These are phyloP conservation scores for Xanthia togata DNA, from an alignment of 2,888 invertebrate species.

Conservation along the genomic window DNA sequence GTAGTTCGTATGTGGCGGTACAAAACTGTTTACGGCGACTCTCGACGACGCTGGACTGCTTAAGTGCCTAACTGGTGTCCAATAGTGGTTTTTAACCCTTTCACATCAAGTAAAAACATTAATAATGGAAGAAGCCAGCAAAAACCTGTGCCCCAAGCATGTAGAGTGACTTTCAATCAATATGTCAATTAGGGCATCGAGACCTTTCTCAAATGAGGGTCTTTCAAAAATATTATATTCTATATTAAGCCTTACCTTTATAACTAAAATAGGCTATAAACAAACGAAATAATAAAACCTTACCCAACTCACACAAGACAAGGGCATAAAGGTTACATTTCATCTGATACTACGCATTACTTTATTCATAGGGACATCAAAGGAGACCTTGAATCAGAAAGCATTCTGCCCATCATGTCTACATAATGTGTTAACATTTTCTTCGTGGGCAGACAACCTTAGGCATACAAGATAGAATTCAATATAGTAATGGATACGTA, in stretches of 20 bases:
- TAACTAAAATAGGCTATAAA: constrained; percentile 24
- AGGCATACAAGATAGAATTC: constrained; percentile 1
- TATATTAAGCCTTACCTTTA: constrained; percentile 28
- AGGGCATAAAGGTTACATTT: constrained; percentile 39
- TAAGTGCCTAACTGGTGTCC: too few relatives aligned
- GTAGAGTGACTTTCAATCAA: constrained; percentile 23
- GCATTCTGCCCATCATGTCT: constrained; percentile 7
- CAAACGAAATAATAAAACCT: constrained; percentile 46
- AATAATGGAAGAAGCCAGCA: background rate
- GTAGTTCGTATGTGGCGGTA: too few relatives aligned
- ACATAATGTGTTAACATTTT: background rate
- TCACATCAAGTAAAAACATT: background rate
- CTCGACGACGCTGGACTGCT: too few relatives aligned
- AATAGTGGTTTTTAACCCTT: background rate
- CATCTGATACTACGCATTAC: constrained; percentile 17
- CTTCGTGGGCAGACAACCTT: background rate
- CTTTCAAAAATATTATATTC: constrained; percentile 35
- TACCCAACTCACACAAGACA: constrained; percentile 51
- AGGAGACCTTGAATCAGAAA: constrained; percentile 25
- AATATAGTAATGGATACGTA: constrained; percentile 17
- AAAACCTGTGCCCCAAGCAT: background rate
- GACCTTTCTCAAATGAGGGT: constrained; percentile 30
- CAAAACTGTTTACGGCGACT: too few relatives aligned
- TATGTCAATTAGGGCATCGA: constrained; percentile 35
- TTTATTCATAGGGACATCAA: constrained; percentile 45